These are phyloP conservation scores for Lepus oiostolus DNA, from an alignment of 2,797 vertebrate species.

Conservation along the genomic window DNA sequence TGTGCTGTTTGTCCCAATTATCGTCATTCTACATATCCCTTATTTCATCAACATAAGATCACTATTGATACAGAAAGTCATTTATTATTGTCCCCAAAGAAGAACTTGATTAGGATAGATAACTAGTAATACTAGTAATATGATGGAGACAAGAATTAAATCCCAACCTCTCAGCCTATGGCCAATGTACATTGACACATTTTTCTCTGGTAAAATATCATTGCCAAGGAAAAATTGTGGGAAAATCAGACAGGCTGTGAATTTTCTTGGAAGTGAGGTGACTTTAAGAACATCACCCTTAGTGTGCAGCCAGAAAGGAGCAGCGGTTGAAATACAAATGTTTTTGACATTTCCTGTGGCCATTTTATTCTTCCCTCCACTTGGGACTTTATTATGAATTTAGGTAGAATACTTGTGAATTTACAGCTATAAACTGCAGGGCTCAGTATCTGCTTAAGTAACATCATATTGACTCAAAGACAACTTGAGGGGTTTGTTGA, in stretches of 20 bases:
- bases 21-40: not conserved
- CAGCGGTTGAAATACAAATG: not conserved
- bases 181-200: not conserved
- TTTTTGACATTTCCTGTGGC: not conserved
- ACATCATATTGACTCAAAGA: not conserved
- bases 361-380: rapidly evolving
- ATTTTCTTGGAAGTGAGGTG: not conserved
- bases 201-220: not conserved
- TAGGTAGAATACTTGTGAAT: not conserved
- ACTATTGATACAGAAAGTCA: not conserved
- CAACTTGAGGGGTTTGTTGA: not conserved
- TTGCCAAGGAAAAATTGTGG: not conserved
- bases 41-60: not conserved
- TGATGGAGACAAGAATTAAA: not conserved
- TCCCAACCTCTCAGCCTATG: not conserved
- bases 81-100: not conserved
- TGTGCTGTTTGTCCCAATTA: not conserved
- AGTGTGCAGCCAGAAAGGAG: not conserved
- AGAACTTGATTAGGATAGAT: not conserved
- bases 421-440: not conserved
- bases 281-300: not conserved
- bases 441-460: not conserved
- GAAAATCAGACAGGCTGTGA: not conserved
- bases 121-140: not conserved
- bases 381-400: not conserved